Evolutionary conservation across 2,113 vertebrate species (phyloP), one percentile per base, ranked within the genome.

Genomic region (Trinectes maculatus): DNA sequence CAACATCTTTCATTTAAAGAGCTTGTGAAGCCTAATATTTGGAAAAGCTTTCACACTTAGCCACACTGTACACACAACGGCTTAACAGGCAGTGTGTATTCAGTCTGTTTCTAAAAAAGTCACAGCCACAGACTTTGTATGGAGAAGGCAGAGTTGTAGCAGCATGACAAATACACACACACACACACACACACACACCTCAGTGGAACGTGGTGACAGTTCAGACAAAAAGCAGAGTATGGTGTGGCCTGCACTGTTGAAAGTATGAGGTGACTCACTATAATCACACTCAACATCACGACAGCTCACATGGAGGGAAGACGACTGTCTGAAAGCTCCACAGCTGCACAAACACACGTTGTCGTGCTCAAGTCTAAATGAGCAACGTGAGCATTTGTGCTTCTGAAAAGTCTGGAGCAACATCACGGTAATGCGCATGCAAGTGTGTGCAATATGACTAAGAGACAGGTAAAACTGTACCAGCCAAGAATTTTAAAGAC

Each of bases 91-190:
- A 68, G 70, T 51, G 74, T 67, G 80, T 77, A 34, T 77, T 71
- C 40, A 54, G 40, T 64, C 19, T 90, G 88, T 90, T 91, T 88
- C 84, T 89, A 75, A 71, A 12, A 78, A 34, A 49, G 25, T 73
- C 87, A 82, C 83, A 88, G 88, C 56, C 51, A 28, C 64, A 26
- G 52, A n/a, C 83, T 85, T 85, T 90, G 79, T 87, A 88, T 52
- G 87, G 89, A 74, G 48, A 67, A 61, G 43, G 60, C 49, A 58
- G 31, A 26, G 54, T 33, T 21, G 16, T 15, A 37, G 56, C 28
- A 51, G 18, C 51, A 34, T 70, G 51, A 61, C 44, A 37, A 21
- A 6, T 37, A 25, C 5, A 21, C 28, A n/a, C 53, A 2, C 48
- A 25, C 7, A 15, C 36, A 67, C 33, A 25, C 7, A 8, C 48